phyloP scores from a whole-genome alignment of 2,888 invertebrate species.

The Cyclophora punctaria region DNA sequence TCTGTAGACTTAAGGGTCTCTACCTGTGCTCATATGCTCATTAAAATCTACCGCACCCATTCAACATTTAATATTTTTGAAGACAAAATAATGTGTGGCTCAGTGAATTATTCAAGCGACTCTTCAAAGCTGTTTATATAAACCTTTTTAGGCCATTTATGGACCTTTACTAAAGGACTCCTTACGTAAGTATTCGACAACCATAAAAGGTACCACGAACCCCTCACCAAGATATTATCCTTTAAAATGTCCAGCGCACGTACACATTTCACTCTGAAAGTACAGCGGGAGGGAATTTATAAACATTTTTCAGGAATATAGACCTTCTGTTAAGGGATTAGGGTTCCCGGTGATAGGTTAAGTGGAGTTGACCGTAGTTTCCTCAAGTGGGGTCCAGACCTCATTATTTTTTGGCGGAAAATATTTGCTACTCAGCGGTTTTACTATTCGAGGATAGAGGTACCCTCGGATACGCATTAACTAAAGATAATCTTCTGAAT shows the following conservation, averaged over 20 bases:
- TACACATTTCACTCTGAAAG: slow-evolving; percentile 38
- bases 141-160: slow-evolving; percentile 15
- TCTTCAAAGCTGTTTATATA: slow-evolving; percentile 8
- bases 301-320: slow-evolving; percentile 3
- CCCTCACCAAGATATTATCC: slow-evolving; percentile 37
- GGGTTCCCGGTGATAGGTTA: slow-evolving; percentile 5
- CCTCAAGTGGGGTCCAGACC: slow-evolving; percentile 50
- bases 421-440: slow-evolving; percentile 53
- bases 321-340: slow-evolving; percentile 9
- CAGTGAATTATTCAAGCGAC: not conserved
- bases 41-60: no score
- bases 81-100: no score
- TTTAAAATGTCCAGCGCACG: slow-evolving; percentile 46
- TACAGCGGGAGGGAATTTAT: slow-evolving; percentile 10
- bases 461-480: no score
- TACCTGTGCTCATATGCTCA: no score
- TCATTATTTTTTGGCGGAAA: slow-evolving; percentile 53
- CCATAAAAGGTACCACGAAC: slow-evolving; percentile 28
- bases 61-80: no score
- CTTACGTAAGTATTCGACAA: slow-evolving; percentile 14
- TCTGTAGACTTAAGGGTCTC: no score
- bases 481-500: no score
- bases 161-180: slow-evolving; percentile 18
- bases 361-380: slow-evolving; percentile 26
- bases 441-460: slow-evolving; percentile 31